Percentiles rank a stretch among this genome's conserved stretches.
Conservation (phyloP, 2,113 vertebrate species). For the Rostratula benghalensis region DNA sequence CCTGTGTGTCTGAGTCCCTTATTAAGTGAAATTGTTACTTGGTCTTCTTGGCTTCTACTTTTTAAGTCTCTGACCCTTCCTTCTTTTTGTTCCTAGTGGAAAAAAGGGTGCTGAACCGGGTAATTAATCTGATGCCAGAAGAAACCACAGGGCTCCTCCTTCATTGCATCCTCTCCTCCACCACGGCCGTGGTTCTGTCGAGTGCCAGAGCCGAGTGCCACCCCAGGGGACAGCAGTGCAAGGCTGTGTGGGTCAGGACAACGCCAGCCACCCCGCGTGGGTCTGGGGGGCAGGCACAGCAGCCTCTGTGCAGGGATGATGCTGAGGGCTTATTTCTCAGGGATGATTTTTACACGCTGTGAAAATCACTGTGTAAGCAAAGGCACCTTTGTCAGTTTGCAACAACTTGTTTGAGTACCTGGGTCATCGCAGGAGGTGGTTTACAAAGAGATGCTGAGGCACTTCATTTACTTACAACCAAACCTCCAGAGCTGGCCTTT, state of each 20-base stretch:
- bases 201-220: not conserved
- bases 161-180: not conserved
- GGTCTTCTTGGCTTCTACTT: not conserved
- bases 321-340: not conserved
- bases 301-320: not conserved
- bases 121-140: not conserved
- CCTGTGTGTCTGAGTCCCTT: not conserved
- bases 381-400: not conserved
- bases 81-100: not conserved
- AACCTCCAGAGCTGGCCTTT: not conserved
- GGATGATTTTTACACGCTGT: not conserved
- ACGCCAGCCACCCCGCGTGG: rapidly evolving
- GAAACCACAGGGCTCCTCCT: not conserved
- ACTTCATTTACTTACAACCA: not conserved
- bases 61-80: not conserved
- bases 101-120: not conserved
- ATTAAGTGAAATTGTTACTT: too few relatives aligned
- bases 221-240: not conserved
- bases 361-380: not conserved
- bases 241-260: not conserved
- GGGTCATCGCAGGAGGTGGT: not conserved
- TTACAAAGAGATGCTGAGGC: not conserved
- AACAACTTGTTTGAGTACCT: not conserved
- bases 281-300: not conserved
- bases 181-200: not conserved